These are phyloP conservation scores for Etheostoma perlongum DNA, from an alignment of 2,797 vertebrate species.

Conservation along the genomic window DNA sequence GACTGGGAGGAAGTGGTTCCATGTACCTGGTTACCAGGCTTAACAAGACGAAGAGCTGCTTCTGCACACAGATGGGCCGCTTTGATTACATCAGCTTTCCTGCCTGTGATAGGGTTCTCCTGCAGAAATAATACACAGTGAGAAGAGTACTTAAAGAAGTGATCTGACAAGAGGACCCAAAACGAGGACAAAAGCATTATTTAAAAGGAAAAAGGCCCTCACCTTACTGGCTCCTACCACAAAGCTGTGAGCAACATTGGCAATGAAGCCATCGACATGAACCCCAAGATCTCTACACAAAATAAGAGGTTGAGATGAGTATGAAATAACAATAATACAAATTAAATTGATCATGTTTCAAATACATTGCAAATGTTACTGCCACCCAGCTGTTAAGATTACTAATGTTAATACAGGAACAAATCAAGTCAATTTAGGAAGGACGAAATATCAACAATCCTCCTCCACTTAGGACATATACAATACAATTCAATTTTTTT, in stretches of 20 bases:
- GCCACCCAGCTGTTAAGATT: constrained; percentile 12
- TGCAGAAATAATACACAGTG: constrained; percentile 58
- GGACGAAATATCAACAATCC: constrained; percentile 28
- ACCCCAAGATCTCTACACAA: constrained; percentile 92
- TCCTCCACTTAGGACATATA: constrained; percentile 17
- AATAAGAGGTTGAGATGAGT: constrained; percentile 13
- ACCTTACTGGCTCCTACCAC: constrained; percentile 93
- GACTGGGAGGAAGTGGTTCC: not conserved
- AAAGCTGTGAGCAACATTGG: constrained; percentile 95
- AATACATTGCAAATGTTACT: constrained; percentile 26
- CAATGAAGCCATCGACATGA: constrained; percentile 96
- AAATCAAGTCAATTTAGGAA: constrained; percentile 26
- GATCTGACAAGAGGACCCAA: not conserved
- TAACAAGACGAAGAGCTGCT: constrained; percentile 95
- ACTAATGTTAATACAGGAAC: not conserved
- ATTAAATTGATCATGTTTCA: not conserved
- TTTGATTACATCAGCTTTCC: constrained; percentile 96
- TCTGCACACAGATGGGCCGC: constrained; percentile 95
- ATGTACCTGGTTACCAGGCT: constrained; percentile 94
- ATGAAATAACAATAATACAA: constrained; percentile 11
- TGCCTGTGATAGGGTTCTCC: constrained; percentile 91
- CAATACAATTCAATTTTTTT: not conserved
- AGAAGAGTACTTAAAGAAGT: not conserved
- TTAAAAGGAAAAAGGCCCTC: not conserved
- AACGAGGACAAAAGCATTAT: not conserved